A percentile compares a stretch with the other conserved stretches of the same genome.
Conservation (phyloP, 1,140 invertebrate species). For the Melipona quadrifasciata region DNA sequence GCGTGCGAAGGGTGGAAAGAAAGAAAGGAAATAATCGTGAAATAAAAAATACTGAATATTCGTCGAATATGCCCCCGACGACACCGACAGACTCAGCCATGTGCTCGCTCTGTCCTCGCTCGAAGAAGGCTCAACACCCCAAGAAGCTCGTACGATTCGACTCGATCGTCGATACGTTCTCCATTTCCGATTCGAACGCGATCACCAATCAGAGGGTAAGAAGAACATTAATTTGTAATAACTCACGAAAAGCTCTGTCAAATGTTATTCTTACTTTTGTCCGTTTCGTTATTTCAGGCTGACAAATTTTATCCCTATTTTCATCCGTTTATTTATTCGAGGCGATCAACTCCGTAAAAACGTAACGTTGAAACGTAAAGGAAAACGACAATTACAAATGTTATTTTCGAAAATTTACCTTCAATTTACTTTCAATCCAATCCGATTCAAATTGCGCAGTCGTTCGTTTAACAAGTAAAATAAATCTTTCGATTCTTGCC, state of each 20-base stretch:
- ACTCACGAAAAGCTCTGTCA: neutral
- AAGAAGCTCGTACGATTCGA: conserved; percentile 85
- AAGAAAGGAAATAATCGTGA: conserved; percentile 38
- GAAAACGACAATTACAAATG: too few relatives aligned
- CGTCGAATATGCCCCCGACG: conserved; percentile 77
- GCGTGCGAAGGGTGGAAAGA: conserved; percentile 11
- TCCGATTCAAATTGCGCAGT: too few relatives aligned
- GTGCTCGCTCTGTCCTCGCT: conserved; percentile 84
- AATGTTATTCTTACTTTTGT: neutral
- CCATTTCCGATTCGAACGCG: conserved; percentile 82
- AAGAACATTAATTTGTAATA: neutral
- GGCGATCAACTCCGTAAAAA: too few relatives aligned
- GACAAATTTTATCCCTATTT: neutral
- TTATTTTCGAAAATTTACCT: too few relatives aligned
- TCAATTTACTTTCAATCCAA: too few relatives aligned
- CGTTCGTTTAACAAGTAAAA: too few relatives aligned
- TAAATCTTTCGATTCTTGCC: neutral
- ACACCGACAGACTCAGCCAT: conserved; percentile 78
- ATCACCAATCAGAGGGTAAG: conserved; percentile 82
- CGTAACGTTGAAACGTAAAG: too few relatives aligned
- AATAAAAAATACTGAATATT: conserved; percentile 49
- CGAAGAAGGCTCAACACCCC: conserved; percentile 80
- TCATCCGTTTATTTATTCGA: neutral
- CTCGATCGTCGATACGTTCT: conserved; percentile 85
- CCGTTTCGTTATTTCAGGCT: neutral